Base-by-base conservation (phyloP, 2,113 vertebrate genomes). In the Paramisgurnus dabryanus region DNA sequence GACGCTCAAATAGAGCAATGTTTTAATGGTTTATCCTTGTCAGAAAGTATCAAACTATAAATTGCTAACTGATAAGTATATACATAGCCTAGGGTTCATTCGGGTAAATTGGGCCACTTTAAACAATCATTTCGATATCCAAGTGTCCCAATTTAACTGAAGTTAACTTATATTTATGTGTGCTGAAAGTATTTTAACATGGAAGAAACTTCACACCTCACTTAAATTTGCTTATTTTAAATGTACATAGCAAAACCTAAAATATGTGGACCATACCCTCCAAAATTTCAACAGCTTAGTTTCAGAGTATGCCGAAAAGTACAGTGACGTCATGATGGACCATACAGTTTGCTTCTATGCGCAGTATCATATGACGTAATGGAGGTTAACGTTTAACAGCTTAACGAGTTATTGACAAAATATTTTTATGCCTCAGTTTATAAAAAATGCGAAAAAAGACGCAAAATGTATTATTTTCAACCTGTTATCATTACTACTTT, bases 281-380 rank as follows among this genome's bases (percentile, higher is more conserved):
- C 7, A n/a, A 71, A n/a, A 57, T 40, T 40, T 17, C 3, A 57
- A n/a, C 50, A n/a, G 40, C 15, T 57, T 15, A 4, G 7, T 70
- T 39, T 39, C 22, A 0, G 50, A 39, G 34, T 71, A 5, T 57
- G 4, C 27, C 15, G 8, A 53, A 55, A 13, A 10, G 27, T n/a
- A 1, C 2, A 22, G 3, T 73, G 55, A 73, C 53, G 70, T 60
- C 18, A 73, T 43, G 7, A 73, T 13, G 18, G 18, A 50, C n/a
- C 55, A 58, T 3, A 58, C 45, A 9, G 11, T 68, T 50, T 15
- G 70, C 39, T 12, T 73, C 70, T 43, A 43, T 73, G 53, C 45
- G 43, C 70, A 73, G 70, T 73, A 41, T 58, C 70, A 13, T 43
- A 43, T 73, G 70, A 73, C 40, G 53, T 73, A 60, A 73, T 11